phyloP scores from a whole-genome alignment of 2,888 invertebrate genomes.

The Rapana venosa region DNA sequence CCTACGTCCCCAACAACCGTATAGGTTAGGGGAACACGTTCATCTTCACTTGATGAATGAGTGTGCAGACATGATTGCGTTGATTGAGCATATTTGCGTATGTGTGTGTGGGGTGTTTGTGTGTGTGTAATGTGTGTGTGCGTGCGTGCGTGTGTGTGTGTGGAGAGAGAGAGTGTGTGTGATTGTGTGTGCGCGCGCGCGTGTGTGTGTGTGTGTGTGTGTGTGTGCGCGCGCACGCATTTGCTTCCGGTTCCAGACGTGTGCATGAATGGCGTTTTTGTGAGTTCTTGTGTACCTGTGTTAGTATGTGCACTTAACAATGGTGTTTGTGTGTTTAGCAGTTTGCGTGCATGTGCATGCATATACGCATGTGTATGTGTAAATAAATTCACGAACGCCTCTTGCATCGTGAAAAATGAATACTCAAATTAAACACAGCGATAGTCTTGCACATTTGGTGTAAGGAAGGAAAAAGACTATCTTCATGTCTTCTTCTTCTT shows the following conservation, averaged over 20 bases:
- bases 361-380: neutral
- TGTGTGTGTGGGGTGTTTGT: neutral
- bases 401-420: too few species aligned
- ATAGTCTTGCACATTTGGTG: too few species aligned
- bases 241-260: neutral
- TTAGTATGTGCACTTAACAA: neutral
- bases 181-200: neutral
- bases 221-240: neutral
- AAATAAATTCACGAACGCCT: neutral
- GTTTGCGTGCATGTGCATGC: neutral
- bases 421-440: too few species aligned
- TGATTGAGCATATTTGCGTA: neutral
- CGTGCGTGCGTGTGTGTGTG: neutral
- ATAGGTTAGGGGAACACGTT: too few species aligned
- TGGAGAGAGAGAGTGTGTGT: neutral
- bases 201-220: neutral
- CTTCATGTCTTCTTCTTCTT: too few species aligned
- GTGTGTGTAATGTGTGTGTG: conserved; percentile 1
- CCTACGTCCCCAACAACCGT: too few species aligned
- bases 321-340: neutral
- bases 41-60: too few species aligned
- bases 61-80: too few species aligned
- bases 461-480: too few species aligned
- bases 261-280: neutral
- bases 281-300: neutral